Conservation (phyloP, 2,888 invertebrate species). For the Noctua janthina region DNA sequence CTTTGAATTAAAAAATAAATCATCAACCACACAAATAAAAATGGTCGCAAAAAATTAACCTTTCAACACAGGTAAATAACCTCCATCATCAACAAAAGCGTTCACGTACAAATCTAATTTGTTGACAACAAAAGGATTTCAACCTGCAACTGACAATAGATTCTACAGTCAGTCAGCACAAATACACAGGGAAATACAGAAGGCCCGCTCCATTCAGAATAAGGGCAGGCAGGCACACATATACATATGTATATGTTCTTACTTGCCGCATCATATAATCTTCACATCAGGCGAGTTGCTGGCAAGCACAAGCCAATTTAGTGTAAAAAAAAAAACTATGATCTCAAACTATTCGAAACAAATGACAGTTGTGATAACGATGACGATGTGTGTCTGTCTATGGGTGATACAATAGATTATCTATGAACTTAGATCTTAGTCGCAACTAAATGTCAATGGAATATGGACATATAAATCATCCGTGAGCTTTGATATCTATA, state of each 20-base stretch:
- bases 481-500: background rate
- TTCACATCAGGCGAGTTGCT: background rate
- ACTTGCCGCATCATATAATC: background rate
- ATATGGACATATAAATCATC: background rate
- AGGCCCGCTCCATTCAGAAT: background rate
- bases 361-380: background rate
- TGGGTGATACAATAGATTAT: background rate
- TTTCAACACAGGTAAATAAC: constrained; percentile 52
- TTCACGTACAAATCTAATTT: constrained; percentile 73
- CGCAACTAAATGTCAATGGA: background rate
- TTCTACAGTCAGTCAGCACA: constrained; percentile 62
- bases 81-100: constrained; percentile 68
- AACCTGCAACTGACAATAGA: constrained; percentile 75
- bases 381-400: background rate
- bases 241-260: background rate
- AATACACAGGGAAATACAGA: background rate
- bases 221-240: no score
- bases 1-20: constrained; percentile 1
- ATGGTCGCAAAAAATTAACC: constrained; percentile 32
- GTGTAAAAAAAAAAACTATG: background rate
- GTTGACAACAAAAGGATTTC: constrained; percentile 73
- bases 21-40: constrained; percentile 1
- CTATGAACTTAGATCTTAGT: background rate
- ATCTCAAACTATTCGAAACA: background rate
- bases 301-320: background rate